These are phyloP conservation scores for Eupithecia centaureata DNA, from an alignment of 2,888 invertebrate genomes.

Conservation along the genomic window DNA sequence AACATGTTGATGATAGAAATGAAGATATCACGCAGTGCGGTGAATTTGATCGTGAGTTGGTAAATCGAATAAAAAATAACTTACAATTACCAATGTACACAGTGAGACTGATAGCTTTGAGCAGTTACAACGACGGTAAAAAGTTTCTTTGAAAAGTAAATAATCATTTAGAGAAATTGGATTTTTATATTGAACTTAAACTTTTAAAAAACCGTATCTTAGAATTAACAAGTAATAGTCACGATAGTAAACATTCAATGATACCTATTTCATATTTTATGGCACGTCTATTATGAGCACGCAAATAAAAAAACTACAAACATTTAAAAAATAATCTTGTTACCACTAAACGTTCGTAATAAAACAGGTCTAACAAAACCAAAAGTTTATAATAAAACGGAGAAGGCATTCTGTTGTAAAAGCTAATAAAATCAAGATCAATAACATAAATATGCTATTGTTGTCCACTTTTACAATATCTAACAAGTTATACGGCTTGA, in stretches of 20 bases:
- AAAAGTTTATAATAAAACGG: conserved; percentile 47
- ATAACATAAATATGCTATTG: conserved; percentile 78
- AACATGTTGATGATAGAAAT: conserved; percentile 70
- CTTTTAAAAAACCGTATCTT: background rate
- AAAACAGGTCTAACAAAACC: conserved; percentile 47
- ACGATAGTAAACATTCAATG: conserved; percentile 21
- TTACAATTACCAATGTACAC: conserved; percentile 27
- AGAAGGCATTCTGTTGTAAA: conserved; percentile 49
- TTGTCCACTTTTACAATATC: conserved; percentile 71
- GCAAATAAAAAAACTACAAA: conserved; percentile 33
- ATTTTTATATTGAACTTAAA: conserved; percentile 3
- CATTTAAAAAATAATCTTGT: conserved; percentile 36
- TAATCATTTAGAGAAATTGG: conserved; percentile 7
- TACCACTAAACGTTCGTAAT: conserved; percentile 36
- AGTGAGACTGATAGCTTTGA: conserved; percentile 15
- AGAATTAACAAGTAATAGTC: conserved; percentile 3
- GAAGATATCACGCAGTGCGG: conserved; percentile 64
- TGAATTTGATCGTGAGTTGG: conserved; percentile 46
- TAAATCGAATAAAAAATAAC: conserved; percentile 36
- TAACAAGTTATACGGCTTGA: conserved; percentile 77
- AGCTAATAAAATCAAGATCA: conserved; percentile 75
- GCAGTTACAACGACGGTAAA: conserved; percentile 4
- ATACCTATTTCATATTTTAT: conserved; percentile 34
- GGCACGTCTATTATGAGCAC: conserved; percentile 48
- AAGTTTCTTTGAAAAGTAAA: conserved; percentile 13